Conservation (phyloP, 2,888 invertebrate species). For the Lapara coniferarum region DNA sequence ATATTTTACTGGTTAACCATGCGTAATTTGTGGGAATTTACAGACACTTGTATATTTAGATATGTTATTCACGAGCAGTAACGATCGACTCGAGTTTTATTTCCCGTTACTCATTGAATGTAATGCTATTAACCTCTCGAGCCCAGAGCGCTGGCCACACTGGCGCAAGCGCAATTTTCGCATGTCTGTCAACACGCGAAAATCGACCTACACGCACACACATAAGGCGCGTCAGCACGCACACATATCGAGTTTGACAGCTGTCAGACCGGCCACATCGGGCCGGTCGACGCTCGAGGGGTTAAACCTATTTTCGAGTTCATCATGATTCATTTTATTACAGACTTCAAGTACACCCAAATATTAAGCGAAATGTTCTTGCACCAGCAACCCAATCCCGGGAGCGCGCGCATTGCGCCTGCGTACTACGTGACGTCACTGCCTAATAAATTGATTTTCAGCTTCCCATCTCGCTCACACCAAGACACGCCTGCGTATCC, state of each 20-base stretch:
- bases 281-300: too few species aligned
- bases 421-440: conserved; percentile 80
- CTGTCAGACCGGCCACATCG: too few species aligned
- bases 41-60: conserved; percentile 13
- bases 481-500: conserved; percentile 37
- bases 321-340: conserved; percentile 2
- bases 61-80: conserved; percentile 7
- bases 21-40: conserved; percentile 23
- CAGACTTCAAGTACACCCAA: conserved; percentile 18
- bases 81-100: not conserved
- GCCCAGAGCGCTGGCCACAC: too few species aligned
- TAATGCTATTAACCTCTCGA: conserved; percentile 8
- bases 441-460: conserved; percentile 84
- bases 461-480: conserved; percentile 59
- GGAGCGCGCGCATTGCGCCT: conserved; percentile 66
- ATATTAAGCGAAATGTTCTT: not conserved
- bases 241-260: too few species aligned
- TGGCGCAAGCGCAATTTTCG: too few species aligned
- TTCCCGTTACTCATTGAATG: not conserved
- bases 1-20: conserved; percentile 12
- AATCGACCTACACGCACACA: too few species aligned
- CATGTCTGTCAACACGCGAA: too few species aligned
- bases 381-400: conserved; percentile 71
- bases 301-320: conserved; percentile 1
- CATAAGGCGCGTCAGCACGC: too few species aligned